A percentile compares a stretch with the other conserved stretches of the same genome.
Evolutionary conservation across 2,888 invertebrate species (phyloP).

Genomic region (Drosophila mercatorum): DNA sequence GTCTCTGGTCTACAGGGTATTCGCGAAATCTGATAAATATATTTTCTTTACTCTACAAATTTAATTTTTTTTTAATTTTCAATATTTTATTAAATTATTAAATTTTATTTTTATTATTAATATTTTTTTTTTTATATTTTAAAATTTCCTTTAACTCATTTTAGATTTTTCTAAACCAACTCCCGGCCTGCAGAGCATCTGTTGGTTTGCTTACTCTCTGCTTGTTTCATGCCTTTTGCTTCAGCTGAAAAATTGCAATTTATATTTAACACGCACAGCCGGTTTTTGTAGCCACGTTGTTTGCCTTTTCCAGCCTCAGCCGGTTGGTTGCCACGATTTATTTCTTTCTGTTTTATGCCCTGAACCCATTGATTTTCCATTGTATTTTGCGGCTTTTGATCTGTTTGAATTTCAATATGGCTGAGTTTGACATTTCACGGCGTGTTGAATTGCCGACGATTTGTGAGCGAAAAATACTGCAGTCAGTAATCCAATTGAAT

Average conservation of each 20-base stretch:
- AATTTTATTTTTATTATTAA: no score
- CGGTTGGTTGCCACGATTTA: constrained; percentile 18
- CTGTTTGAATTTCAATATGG: constrained; percentile 53
- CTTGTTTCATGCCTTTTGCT: not conserved
- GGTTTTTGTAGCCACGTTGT: not conserved
- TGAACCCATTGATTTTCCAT: constrained; percentile 1
- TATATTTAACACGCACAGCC: not conserved
- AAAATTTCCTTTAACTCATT: not conserved
- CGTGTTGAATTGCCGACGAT: constrained; percentile 28
- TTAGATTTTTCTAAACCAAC: not conserved
- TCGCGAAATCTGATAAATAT: no score
- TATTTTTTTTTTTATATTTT: no score
- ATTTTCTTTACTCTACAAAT: no score
- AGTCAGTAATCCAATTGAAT: constrained; percentile 4
- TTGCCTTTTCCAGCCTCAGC: constrained; percentile 17
- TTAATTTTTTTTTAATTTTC: no score
- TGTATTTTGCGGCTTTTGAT: constrained; percentile 29
- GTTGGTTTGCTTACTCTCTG: not conserved
- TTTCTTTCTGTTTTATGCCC: not conserved
- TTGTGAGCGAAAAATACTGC: not conserved
- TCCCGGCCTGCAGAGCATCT: not conserved
- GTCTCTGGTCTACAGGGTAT: no score
- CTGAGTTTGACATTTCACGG: constrained; percentile 34
- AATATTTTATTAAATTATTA: no score
- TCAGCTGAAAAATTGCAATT: constrained; percentile 31